These are phyloP conservation scores for Anthrax anthrax DNA, from an alignment of 2,888 invertebrate species.

Conservation along the genomic window DNA sequence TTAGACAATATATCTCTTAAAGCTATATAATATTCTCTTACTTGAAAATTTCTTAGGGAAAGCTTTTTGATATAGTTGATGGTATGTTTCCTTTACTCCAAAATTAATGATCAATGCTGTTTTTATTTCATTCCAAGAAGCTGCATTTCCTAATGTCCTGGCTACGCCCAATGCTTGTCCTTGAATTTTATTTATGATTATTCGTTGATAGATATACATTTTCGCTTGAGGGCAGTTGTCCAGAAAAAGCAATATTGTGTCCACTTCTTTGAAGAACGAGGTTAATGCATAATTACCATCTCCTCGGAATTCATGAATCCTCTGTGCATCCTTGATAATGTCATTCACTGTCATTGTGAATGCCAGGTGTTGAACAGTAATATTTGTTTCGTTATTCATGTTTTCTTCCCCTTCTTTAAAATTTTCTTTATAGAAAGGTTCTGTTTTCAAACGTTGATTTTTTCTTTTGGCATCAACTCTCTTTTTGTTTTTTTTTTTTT, in stretches of 20 bases:
- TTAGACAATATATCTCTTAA: conserved; percentile 10
- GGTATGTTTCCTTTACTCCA: conserved; percentile 11
- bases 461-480: no score
- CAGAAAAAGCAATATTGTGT: neutral
- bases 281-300: conserved; percentile 5
- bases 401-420: no score
- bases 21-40: no score
- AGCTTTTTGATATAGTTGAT: conserved; percentile 8
- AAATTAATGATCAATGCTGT: conserved; percentile 9
- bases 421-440: no score
- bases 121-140: conserved; percentile 10
- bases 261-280: conserved; percentile 6
- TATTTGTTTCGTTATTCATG: no score
- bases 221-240: neutral
- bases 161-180: conserved; percentile 12
- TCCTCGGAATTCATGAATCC: conserved; percentile 7
- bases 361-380: no score
- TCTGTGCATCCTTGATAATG: no score
- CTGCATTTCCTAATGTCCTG: conserved; percentile 8
- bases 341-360: no score
- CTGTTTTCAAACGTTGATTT: no score
- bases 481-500: no score
- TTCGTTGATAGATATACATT: conserved; percentile 8
- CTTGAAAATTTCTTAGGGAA: conserved; percentile 8
- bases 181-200: conserved; percentile 14